phyloP scores from a whole-genome alignment of 1,140 invertebrate species.

The Globodera ellingtonae region DNA sequence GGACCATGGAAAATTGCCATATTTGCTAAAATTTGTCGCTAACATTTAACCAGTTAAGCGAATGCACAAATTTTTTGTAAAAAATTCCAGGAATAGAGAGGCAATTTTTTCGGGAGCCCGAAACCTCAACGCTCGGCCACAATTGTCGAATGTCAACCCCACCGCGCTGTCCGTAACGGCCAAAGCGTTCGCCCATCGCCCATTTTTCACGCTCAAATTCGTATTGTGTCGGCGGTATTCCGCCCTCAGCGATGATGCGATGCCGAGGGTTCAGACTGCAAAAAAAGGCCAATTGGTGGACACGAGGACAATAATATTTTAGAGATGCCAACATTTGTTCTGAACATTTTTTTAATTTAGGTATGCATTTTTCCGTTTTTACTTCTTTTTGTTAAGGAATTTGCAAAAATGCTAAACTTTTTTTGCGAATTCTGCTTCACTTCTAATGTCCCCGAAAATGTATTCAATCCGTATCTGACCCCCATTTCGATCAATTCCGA shows the following conservation, averaged over 20 bases:
- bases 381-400: too few relatives aligned
- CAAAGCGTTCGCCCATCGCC: slow-evolving; percentile 51
- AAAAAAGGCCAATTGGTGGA: neutral
- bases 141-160: slow-evolving; percentile 56
- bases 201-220: slow-evolving; percentile 54
- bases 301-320: neutral
- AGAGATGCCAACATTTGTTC: neutral
- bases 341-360: neutral
- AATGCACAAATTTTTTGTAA: neutral
- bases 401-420: too few relatives aligned
- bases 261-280: slow-evolving; percentile 53
- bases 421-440: too few relatives aligned
- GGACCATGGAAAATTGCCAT: too few relatives aligned
- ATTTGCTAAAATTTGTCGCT: too few relatives aligned
- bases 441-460: too few relatives aligned
- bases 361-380: too few relatives aligned
- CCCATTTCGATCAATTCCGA: too few relatives aligned
- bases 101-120: too few relatives aligned
- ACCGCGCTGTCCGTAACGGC: slow-evolving; percentile 47
- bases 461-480: too few relatives aligned
- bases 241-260: slow-evolving; percentile 54
- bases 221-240: slow-evolving; percentile 59
- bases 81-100: too few relatives aligned
- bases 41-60: too few relatives aligned
- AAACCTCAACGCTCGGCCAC: slow-evolving; percentile 63